A percentile compares a stretch with the other conserved stretches of the same genome.
phyloP scores from a whole-genome alignment of 2,797 vertebrate species.

The Chelon labrosus region DNA sequence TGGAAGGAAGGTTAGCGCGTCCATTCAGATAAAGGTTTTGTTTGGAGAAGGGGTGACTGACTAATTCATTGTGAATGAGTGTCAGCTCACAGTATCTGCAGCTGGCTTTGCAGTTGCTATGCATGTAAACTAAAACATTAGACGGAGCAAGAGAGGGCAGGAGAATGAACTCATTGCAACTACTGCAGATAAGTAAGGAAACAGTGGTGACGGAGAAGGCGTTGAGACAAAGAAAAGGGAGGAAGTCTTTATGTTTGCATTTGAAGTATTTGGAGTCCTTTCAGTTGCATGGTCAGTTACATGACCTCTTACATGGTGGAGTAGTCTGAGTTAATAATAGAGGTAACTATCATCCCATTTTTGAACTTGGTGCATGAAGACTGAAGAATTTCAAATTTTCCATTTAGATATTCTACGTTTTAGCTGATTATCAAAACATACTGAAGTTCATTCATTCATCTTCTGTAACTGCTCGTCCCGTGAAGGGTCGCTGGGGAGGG shows the following conservation, averaged over 20 bases:
- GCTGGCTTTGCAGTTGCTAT: background rate
- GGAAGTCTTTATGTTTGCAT: background rate
- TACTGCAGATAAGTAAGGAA: conserved; percentile 35
- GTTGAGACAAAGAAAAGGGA: background rate
- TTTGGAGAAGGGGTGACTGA: conserved; percentile 21
- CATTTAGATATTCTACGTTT: too few species aligned
- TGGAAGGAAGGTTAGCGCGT: conserved; percentile 45
- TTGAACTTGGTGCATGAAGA: too few species aligned
- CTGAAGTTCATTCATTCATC: too few species aligned
- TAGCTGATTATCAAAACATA: too few species aligned
- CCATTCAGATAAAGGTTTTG: conserved; percentile 47
- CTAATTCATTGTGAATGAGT: conserved; percentile 23
- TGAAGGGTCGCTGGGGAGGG: too few species aligned
- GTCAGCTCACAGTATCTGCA: conserved; percentile 18
- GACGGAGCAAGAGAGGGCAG: conserved; percentile 1
- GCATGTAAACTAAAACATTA: conserved; percentile 9
- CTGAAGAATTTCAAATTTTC: too few species aligned
- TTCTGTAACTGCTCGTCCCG: too few species aligned
- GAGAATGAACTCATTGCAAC: conserved; percentile 26
- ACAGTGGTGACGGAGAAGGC: conserved; percentile 2
- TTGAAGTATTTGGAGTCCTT: too few species aligned
- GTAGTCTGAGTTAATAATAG: too few species aligned
- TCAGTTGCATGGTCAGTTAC: too few species aligned
- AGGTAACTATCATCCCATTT: too few species aligned
- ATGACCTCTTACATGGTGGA: too few species aligned